Base-by-base conservation (phyloP, 1,140 invertebrate genomes). In the Tachypleus tridentatus region DNA sequence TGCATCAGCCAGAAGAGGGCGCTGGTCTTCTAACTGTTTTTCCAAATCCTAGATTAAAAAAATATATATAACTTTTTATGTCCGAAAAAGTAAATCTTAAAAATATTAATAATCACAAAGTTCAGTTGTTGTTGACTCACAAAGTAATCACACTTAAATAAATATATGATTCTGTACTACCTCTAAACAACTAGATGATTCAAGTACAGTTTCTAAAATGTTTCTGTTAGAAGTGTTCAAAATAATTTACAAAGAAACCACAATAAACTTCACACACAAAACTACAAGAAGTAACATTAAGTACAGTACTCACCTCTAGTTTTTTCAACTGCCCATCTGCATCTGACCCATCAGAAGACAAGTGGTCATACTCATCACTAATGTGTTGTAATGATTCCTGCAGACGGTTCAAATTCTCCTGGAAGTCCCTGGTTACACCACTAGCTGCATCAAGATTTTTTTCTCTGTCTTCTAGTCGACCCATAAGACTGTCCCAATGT, bases 371-470 rank as follows among this genome's bases (percentile, higher is more conserved):
- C 69, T 91, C 87, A 72, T 95, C 90, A 11, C 85, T 86, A 67
- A 97, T 90, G 54, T 83, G 84, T 74, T 92, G 87, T 51, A 97
- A 76, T 7, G 87, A 87, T 73, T 90, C 87, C 51, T 87, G 81
- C 1, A 95, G 77, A 7, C 89, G 82, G 64, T 85, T 85, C 3
- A 93, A 80, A 11, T 87, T 89, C 0, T 89, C 87, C 75, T 93
- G 91, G 74, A 96, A 95, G 74, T 95, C 91, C 64, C 88, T 83
- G 65, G 89, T 92, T 6, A 89, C 90, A 71, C 91, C 89, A 56
- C 87, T 89, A 5, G 91, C 90, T 11, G 90, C 89, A 58, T 90
- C 89, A 29, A 95, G 78, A 69, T 86, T 89, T 50, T 86, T 84
- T 10, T 90, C 89, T 47, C 91, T 82, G 67, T 90, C 86, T 71